Evolutionary conservation across 2,113 vertebrate species (phyloP).

Genomic region (Phrynocephalus versicolor): DNA sequence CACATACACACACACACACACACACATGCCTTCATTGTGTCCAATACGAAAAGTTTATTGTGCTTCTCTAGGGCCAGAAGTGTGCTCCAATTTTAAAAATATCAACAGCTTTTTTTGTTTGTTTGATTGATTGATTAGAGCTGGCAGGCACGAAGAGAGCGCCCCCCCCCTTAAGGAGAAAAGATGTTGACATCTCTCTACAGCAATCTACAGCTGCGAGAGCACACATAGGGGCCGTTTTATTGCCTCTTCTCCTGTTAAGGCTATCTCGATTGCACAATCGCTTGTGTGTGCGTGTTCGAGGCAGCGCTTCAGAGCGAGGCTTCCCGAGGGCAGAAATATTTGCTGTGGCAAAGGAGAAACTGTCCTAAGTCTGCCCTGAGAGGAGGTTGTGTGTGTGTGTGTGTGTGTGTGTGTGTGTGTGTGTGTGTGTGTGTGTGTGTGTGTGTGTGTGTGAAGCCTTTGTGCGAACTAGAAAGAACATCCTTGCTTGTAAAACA

Average conservation of each 20-base stretch:
- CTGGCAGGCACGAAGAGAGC: neutral
- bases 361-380: neutral
- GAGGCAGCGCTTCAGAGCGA: neutral
- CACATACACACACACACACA: too few relatives aligned
- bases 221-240: neutral
- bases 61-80: neutral
- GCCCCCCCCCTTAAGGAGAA: neutral
- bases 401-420: too few relatives aligned
- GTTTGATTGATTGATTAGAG: neutral
- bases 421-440: too few relatives aligned
- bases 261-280: conserved; percentile 10
- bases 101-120: too few relatives aligned
- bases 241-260: neutral
- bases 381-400: conserved; percentile 5
- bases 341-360: neutral
- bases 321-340: conserved; percentile 21
- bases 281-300: neutral
- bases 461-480: neutral
- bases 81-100: neutral
- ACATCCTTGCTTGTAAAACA: neutral
- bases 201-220: too few relatives aligned
- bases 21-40: too few relatives aligned
- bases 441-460: too few relatives aligned
- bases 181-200: neutral
- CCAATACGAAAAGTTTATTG: neutral